Conservation (phyloP, 2,797 vertebrate genomes). For the Gila robusta region DNA sequence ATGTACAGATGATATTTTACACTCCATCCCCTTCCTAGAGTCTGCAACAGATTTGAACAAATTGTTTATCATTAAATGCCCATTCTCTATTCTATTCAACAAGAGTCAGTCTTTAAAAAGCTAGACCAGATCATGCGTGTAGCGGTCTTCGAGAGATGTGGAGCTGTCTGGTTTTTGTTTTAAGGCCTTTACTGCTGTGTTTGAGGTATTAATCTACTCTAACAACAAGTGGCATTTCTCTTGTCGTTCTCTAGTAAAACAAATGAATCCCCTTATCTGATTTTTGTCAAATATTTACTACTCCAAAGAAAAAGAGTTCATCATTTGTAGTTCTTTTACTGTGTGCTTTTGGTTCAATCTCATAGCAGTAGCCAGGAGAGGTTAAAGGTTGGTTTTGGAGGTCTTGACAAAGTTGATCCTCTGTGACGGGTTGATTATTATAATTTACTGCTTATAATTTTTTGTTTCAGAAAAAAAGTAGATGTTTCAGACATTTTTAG, state of each 20-base stretch:
- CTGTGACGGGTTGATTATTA: slow-evolving; percentile 68
- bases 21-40: neutral
- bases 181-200: slow-evolving; percentile 52
- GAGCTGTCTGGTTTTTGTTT: slow-evolving; percentile 30
- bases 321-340: neutral
- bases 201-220: slow-evolving; percentile 51
- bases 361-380: slow-evolving; percentile 66
- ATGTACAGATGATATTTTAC: neutral
- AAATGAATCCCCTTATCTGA: slow-evolving; percentile 45
- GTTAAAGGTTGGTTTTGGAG: slow-evolving; percentile 58
- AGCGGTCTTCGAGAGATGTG: slow-evolving; percentile 8
- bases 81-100: neutral
- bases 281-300: slow-evolving; percentile 55
- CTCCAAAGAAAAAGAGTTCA: slow-evolving; percentile 46
- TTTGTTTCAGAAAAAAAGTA: slow-evolving; percentile 35
- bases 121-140: slow-evolving; percentile 29
- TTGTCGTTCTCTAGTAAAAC: slow-evolving; percentile 45
- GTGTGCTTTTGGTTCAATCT: slow-evolving; percentile 40
- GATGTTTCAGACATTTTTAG: slow-evolving; percentile 62
- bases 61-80: neutral
- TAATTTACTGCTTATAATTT: slow-evolving; percentile 32
- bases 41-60: neutral
- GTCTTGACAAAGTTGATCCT: slow-evolving; percentile 69
- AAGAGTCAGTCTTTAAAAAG: slow-evolving; percentile 14
- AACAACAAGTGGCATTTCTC: slow-evolving; percentile 49